phyloP scores from a whole-genome alignment of 1,140 invertebrate genomes.

The Zaprionus gabonicus region DNA sequence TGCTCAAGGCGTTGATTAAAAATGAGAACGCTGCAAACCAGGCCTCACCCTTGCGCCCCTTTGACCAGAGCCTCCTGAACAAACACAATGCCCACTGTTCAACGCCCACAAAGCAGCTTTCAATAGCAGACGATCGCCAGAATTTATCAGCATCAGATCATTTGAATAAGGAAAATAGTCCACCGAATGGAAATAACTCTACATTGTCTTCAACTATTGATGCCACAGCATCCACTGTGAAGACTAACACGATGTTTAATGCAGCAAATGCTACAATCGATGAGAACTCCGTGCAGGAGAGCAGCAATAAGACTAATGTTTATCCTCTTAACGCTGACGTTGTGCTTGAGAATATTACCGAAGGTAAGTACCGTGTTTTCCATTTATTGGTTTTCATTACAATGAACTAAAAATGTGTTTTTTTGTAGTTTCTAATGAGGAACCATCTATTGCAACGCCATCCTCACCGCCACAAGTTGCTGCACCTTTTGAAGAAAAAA shows the following conservation, averaged over 20 bases:
- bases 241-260: slow-evolving; percentile 52
- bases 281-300: slow-evolving; percentile 55
- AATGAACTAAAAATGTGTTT: not conserved
- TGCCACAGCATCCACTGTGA: slow-evolving; percentile 58
- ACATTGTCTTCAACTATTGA: slow-evolving; percentile 64
- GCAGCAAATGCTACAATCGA: slow-evolving; percentile 47
- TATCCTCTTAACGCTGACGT: slow-evolving; percentile 67
- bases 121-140: not conserved
- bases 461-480: slow-evolving; percentile 15
- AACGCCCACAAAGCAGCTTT: slow-evolving; percentile 62
- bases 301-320: slow-evolving; percentile 41
- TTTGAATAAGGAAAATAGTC: slow-evolving; percentile 68
- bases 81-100: slow-evolving; percentile 71
- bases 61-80: slow-evolving; percentile 64
- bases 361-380: slow-evolving; percentile 42
- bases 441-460: slow-evolving; percentile 21
- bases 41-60: slow-evolving; percentile 59
- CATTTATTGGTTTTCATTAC: not conserved
- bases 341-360: slow-evolving; percentile 64
- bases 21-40: slow-evolving; percentile 41
- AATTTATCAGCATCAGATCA: slow-evolving; percentile 5
- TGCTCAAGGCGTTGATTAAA: slow-evolving; percentile 45
- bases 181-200: slow-evolving; percentile 58
- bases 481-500: not conserved
- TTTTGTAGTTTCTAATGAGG: slow-evolving; percentile 59